These are phyloP conservation scores for Argyresthia albistria DNA, from an alignment of 2,888 invertebrate species.

Conservation along the genomic window DNA sequence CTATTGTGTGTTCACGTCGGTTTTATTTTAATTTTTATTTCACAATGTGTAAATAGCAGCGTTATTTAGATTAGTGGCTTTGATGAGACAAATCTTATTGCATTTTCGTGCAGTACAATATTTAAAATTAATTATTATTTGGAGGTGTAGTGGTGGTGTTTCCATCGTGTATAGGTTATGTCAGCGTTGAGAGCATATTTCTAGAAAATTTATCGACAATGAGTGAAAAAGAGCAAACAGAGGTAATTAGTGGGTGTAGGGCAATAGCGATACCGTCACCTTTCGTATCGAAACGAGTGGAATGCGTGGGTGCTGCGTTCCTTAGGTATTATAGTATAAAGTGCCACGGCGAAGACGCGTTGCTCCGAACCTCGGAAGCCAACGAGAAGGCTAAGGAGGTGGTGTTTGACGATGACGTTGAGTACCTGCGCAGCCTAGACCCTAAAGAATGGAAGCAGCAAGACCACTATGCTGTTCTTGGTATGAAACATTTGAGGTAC, in stretches of 20 bases:
- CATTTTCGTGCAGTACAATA: not conserved
- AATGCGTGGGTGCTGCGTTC: slow-evolving; percentile 66
- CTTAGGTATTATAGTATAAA: slow-evolving; percentile 62
- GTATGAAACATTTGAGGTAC: slow-evolving; percentile 85
- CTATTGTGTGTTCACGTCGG: not conserved
- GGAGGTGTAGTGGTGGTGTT: slow-evolving; percentile 17
- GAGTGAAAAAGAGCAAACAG: slow-evolving; percentile 42
- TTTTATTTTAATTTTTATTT: not conserved
- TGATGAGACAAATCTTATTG: too few relatives aligned
- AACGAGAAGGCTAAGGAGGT: slow-evolving; percentile 58
- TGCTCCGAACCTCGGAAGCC: slow-evolving; percentile 46
- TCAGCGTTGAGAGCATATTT: slow-evolving; percentile 45
- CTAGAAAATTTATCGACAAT: slow-evolving; percentile 41
- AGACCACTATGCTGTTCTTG: slow-evolving; percentile 97
- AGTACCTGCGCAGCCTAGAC: slow-evolving; percentile 89
- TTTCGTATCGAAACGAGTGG: slow-evolving; percentile 49
- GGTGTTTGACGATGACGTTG: slow-evolving; percentile 79
- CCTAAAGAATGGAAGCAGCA: slow-evolving; percentile 98
- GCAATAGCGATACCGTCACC: slow-evolving; percentile 45
- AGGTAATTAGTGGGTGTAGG: slow-evolving; percentile 31
- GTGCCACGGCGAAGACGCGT: slow-evolving; percentile 60
- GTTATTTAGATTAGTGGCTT: not conserved
- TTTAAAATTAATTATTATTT: not conserved
- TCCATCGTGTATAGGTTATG: slow-evolving; percentile 56
- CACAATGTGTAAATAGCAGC: not conserved